A percentile compares a stretch with the other conserved stretches of the same genome.
Evolutionary conservation across 2,797 vertebrate species (phyloP).

Genomic region (Tapirus indicus): DNA sequence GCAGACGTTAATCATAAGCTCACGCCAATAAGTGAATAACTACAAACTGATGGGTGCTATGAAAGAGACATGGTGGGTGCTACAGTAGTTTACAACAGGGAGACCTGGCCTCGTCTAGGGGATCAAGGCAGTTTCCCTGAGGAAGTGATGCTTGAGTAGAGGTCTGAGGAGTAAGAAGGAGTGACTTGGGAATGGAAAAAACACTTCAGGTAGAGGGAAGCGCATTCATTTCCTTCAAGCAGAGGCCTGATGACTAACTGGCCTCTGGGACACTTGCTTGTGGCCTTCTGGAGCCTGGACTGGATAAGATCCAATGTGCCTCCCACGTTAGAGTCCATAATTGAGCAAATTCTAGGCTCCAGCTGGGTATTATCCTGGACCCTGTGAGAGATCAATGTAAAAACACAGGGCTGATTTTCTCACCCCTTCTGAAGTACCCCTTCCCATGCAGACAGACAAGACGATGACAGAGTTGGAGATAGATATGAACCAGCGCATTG

Average conservation of each 20-base stretch:
- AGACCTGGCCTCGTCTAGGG: background rate
- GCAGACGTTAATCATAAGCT: background rate
- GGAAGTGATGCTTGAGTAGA: background rate
- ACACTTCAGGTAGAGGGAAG: background rate
- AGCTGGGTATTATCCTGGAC: background rate
- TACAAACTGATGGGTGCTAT: background rate
- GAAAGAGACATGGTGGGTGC: rapidly evolving
- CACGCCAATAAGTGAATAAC: background rate
- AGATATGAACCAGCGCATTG: slow-evolving; percentile 98
- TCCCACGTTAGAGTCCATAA: background rate
- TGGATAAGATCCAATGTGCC: background rate
- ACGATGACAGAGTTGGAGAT: slow-evolving; percentile 99
- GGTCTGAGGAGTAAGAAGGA: background rate
- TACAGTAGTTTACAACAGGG: rapidly evolving
- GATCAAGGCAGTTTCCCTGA: background rate
- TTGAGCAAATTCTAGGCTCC: background rate
- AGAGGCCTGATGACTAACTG: background rate
- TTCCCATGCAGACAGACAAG: slow-evolving; percentile 93
- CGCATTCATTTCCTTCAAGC: background rate
- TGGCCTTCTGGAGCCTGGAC: background rate
- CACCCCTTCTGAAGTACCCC: slow-evolving; percentile 11
- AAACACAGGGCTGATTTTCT: background rate
- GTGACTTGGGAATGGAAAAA: background rate
- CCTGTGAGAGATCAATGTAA: background rate
- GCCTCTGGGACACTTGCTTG: background rate